Conservation (phyloP, 2,797 vertebrate species). For the Neopelma chrysocephalum region DNA sequence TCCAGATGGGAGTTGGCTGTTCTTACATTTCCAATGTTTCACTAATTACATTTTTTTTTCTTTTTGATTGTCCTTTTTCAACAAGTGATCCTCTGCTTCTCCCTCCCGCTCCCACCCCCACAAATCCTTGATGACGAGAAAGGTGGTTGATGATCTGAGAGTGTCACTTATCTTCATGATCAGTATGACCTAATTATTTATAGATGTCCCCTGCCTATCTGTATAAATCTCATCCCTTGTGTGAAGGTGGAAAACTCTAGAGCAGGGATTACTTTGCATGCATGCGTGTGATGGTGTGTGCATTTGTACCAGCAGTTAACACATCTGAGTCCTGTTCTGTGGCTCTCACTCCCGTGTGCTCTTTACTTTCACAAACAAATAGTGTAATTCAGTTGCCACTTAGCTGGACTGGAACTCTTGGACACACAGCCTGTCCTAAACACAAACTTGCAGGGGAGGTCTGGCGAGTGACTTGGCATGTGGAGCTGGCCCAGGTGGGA, state of each 20-base stretch:
- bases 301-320: neutral
- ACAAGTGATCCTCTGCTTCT: neutral
- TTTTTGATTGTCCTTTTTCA: neutral
- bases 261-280: neutral
- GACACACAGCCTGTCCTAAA: fast-evolving
- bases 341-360: fast-evolving
- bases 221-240: neutral
- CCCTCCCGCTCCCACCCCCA: fast-evolving
- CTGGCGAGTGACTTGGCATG: neutral
- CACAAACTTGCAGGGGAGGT: neutral
- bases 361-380: neutral
- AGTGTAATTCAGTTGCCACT: neutral
- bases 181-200: neutral
- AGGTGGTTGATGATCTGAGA: neutral
- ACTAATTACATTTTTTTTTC: neutral
- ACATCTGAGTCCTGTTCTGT: fast-evolving
- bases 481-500: neutral
- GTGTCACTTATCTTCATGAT: neutral
- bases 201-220: neutral
- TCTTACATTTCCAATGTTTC: neutral
- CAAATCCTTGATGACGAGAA: fast-evolving
- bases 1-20: neutral
- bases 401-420: neutral
- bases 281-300: fast-evolving
- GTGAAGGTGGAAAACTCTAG: neutral